These are phyloP conservation scores for Eudyptes chrysolophus DNA, from an alignment of 2,113 vertebrate species.

Conservation along the genomic window DNA sequence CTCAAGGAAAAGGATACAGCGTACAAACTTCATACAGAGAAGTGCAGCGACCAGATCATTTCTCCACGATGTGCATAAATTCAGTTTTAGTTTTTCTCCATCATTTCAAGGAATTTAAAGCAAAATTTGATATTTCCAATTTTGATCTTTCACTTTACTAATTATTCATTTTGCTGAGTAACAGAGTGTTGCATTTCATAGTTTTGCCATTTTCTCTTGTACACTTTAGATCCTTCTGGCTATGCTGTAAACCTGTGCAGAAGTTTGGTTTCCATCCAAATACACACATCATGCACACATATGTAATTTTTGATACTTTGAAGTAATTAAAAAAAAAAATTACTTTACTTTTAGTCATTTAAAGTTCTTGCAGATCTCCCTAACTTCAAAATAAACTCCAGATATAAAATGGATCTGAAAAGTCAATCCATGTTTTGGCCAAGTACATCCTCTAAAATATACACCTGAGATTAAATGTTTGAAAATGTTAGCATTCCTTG, in stretches of 20 bases:
- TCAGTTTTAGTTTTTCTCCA: background rate
- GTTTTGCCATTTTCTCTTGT: background rate
- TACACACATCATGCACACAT: background rate
- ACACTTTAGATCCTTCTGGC: background rate
- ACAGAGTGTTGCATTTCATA: background rate
- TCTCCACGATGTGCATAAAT: background rate
- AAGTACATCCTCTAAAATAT: background rate
- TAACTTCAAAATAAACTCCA: background rate
- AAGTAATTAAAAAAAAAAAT: background rate
- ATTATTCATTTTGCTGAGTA: background rate
- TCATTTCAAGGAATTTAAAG: background rate
- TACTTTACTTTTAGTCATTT: background rate
- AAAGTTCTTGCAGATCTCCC: background rate
- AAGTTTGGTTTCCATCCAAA: background rate
- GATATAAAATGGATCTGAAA: background rate
- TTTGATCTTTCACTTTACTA: background rate
- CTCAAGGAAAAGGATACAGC: background rate
- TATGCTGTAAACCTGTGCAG: background rate
- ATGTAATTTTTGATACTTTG: background rate
- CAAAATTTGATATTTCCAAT: background rate
- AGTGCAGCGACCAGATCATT: background rate
- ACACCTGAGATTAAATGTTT: background rate
- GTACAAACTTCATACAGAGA: background rate
- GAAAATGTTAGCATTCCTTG: background rate
- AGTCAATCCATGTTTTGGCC: background rate